Evolutionary conservation across 2,113 vertebrate genomes (phyloP).

Genomic region (Malurus melanocephalus): DNA sequence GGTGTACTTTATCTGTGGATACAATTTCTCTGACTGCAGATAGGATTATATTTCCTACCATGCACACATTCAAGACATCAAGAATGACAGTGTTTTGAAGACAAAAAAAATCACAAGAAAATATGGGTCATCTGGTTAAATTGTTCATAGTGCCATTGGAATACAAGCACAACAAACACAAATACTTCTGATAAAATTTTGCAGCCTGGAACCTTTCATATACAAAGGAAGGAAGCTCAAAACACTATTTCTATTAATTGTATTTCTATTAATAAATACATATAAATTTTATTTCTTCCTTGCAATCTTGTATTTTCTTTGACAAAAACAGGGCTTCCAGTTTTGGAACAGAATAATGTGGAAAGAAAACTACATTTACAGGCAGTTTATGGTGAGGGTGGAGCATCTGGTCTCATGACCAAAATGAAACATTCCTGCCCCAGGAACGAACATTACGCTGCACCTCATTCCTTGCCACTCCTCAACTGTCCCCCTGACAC

Average conservation of each 20-base stretch:
- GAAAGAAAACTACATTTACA: background rate
- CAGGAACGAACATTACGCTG: background rate
- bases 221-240: background rate
- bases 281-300: background rate
- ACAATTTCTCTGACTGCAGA: background rate
- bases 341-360: background rate
- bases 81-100: background rate
- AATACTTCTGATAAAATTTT: background rate
- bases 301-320: background rate
- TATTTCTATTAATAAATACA: background rate
- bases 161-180: background rate
- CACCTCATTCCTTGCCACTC: background rate
- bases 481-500: rapidly evolving
- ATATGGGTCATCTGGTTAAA: background rate
- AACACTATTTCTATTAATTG: background rate
- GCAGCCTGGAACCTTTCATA: background rate
- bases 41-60: background rate
- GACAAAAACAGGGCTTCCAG: background rate
- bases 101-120: background rate
- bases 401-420: background rate
- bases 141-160: background rate
- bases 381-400: background rate
- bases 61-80: background rate
- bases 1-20: background rate
- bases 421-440: background rate